Percentiles rank a stretch among this genome's conserved stretches.
These are phyloP conservation scores for Folsomia manolachei DNA, from an alignment of 2,888 invertebrate genomes.

Conservation along the genomic window DNA sequence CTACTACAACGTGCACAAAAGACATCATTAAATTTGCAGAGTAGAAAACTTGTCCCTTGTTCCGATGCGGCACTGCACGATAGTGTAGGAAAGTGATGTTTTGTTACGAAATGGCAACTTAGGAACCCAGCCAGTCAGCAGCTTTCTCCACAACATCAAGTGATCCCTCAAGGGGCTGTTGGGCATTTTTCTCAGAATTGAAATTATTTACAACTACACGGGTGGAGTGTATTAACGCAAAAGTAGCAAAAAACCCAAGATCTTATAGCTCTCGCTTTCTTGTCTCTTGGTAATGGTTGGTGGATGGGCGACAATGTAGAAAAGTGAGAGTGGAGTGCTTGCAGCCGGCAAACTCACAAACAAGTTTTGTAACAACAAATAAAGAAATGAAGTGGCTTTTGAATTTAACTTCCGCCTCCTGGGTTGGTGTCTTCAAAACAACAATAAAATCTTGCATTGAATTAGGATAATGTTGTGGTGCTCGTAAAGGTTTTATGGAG, in stretches of 20 bases:
- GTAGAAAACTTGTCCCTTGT: background rate
- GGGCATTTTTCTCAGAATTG: background rate
- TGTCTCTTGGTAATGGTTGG: background rate
- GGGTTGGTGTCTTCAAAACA: no score
- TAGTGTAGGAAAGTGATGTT: background rate
- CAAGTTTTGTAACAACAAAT: no score
- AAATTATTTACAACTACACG: background rate
- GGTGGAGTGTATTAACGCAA: background rate
- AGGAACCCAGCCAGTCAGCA: background rate
- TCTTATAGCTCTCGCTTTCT: no score
- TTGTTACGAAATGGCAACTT: background rate
- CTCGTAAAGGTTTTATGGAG: no score
- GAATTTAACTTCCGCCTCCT: no score
- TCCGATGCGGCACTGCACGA: background rate
- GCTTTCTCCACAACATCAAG: background rate
- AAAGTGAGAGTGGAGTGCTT: background rate
- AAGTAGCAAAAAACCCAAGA: background rate
- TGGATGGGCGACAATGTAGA: background rate
- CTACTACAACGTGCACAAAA: background rate
- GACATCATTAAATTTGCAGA: slow-evolving; percentile 4
- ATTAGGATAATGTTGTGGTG: no score
- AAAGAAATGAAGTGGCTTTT: no score
- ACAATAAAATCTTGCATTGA: no score
- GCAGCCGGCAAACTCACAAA: no score
- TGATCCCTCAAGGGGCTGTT: background rate